Conservation (phyloP, 2,113 vertebrate genomes). For the Chaenogobius annularis region DNA sequence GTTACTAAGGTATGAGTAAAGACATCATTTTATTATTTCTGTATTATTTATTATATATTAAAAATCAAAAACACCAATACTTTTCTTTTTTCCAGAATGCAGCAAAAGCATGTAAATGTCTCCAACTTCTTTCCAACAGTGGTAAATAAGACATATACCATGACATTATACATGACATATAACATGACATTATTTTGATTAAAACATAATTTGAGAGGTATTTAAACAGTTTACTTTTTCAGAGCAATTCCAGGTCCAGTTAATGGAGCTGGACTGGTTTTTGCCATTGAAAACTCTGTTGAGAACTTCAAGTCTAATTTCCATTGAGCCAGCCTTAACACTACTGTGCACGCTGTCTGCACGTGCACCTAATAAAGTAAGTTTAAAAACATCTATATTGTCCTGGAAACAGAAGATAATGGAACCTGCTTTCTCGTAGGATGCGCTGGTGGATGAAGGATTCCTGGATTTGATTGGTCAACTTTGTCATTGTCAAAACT, state of each 20-base stretch:
- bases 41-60: not conserved
- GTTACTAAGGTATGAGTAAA: constrained; percentile 74
- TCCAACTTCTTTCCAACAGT: constrained; percentile 76
- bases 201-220: not conserved
- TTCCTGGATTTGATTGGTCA: constrained; percentile 69
- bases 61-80: not conserved
- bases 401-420: not conserved
- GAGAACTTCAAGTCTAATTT: constrained; percentile 41
- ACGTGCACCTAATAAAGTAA: constrained; percentile 72
- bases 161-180: no score
- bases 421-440: constrained; percentile 59
- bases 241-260: constrained; percentile 72
- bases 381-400: not conserved
- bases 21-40: not conserved
- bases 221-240: not conserved
- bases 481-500: constrained; percentile 64
- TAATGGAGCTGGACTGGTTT: constrained; percentile 71
- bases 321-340: constrained; percentile 64
- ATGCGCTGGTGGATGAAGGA: constrained; percentile 68
- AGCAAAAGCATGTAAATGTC: constrained; percentile 81
- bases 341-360: constrained; percentile 77
- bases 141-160: constrained; percentile 64
- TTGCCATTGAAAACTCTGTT: constrained; percentile 71
- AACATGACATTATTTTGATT: no score
- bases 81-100: constrained; percentile 72